A percentile compares a stretch with the other conserved stretches of the same genome.
Conservation (phyloP, 2,888 invertebrate species). For the Nomada fucata region DNA sequence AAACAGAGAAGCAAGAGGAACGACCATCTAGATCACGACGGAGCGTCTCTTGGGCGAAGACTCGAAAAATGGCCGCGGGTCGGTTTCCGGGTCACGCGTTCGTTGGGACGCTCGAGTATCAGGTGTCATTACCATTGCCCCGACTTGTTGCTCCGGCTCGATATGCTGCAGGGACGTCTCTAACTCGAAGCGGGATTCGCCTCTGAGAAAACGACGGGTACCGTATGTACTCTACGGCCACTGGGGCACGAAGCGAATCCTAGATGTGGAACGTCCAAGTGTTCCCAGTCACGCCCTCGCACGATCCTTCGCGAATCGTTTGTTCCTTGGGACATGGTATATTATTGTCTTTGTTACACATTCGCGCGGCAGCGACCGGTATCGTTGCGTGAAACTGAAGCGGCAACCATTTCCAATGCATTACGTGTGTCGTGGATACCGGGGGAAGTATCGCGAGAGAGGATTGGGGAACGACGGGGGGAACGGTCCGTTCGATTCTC, state of each 20-base stretch:
- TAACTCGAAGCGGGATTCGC: constrained; percentile 57
- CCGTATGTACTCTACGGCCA: constrained; percentile 68
- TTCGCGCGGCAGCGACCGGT: neutral
- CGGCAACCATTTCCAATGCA: neutral
- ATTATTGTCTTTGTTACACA: constrained; percentile 15
- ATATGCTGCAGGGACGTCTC: constrained; percentile 65
- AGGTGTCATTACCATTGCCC: constrained; percentile 80
- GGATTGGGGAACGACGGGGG: neutral
- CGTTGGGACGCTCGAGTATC: constrained; percentile 76
- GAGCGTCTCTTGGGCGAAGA: constrained; percentile 59
- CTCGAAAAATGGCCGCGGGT: constrained; percentile 75
- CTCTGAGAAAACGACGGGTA: constrained; percentile 68
- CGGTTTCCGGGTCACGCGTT: constrained; percentile 82
- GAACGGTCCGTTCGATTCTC: constrained; percentile 43
- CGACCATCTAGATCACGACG: constrained; percentile 70
- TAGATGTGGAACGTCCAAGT: constrained; percentile 67
- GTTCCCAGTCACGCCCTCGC: constrained; percentile 70
- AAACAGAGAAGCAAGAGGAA: constrained; percentile 46
- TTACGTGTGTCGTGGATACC: neutral
- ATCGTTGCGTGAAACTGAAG: neutral
- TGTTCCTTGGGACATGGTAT: constrained; percentile 38
- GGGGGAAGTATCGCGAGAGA: neutral
- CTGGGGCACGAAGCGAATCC: constrained; percentile 65
- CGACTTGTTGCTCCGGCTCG: constrained; percentile 51
- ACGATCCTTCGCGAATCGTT: constrained; percentile 57